Evolutionary conservation across 2,113 vertebrate genomes (phyloP).

Genomic region (Puffinus mauretanicus): DNA sequence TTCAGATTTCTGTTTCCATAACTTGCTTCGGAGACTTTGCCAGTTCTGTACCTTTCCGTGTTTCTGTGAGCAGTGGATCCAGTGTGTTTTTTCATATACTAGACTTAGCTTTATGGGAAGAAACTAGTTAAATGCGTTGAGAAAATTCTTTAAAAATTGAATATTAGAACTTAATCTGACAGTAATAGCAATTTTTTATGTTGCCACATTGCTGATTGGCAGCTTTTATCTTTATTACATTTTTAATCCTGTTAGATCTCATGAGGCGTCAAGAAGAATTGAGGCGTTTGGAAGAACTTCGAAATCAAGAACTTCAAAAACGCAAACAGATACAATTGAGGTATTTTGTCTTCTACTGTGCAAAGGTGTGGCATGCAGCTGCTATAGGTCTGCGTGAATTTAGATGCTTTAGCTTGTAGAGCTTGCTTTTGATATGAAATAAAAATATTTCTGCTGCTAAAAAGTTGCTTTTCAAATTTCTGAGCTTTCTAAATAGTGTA

Average conservation of each 20-base stretch:
- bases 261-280: conserved; percentile 97
- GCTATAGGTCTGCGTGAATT: background rate
- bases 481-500: background rate
- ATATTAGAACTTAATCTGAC: background rate
- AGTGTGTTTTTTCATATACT: background rate
- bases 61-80: background rate
- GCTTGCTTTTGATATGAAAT: background rate
- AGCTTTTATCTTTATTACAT: background rate
- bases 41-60: background rate
- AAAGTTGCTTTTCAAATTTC: background rate
- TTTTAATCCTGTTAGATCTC: conserved; percentile 80
- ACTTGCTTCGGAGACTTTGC: background rate
- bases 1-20: background rate
- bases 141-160: background rate
- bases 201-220: background rate
- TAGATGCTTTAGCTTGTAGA: background rate
- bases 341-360: conserved; percentile 65
- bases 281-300: conserved; percentile 92
- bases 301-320: conserved; percentile 96
- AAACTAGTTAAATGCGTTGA: background rate
- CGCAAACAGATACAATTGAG: conserved; percentile 96
- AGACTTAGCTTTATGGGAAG: background rate
- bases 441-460: background rate
- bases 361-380: background rate
- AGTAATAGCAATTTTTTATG: background rate